These are phyloP conservation scores for Mirounga angustirostris DNA, from an alignment of 2,113 vertebrate genomes.

Conservation along the genomic window DNA sequence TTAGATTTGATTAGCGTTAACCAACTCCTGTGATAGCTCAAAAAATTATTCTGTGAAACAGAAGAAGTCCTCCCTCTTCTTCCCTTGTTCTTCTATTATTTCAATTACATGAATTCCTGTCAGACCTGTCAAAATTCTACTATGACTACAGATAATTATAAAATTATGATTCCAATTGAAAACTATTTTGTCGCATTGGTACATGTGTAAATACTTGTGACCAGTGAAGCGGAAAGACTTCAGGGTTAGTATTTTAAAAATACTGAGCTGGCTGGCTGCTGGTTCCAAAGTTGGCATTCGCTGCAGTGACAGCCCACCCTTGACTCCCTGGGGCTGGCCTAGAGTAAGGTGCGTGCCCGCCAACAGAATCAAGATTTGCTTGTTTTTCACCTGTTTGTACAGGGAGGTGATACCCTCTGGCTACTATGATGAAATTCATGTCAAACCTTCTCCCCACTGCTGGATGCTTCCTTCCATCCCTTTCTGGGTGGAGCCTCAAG, in stretches of 20 bases:
- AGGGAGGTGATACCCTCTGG: neutral
- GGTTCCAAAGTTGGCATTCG: neutral
- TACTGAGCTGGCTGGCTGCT: neutral
- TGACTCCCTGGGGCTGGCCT: neutral
- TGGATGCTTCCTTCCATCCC: neutral
- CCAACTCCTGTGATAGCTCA: neutral
- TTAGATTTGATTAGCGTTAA: conserved; percentile 40
- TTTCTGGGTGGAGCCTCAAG: neutral
- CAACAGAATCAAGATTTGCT: neutral
- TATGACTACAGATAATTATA: conserved; percentile 59
- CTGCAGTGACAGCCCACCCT: neutral
- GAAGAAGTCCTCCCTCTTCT: neutral
- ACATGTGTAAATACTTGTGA: neutral
- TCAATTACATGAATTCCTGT: conserved; percentile 37
- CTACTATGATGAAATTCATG: neutral
- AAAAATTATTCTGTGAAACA: neutral
- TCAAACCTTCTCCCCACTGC: neutral
- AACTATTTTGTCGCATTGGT: neutral
- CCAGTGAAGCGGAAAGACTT: neutral
- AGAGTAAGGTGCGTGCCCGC: neutral
- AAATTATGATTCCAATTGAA: conserved; percentile 35
- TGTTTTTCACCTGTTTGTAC: neutral
- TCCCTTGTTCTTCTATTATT: neutral
- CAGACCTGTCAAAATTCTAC: conserved; percentile 19
- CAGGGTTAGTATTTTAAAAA: neutral